phyloP scores from a whole-genome alignment of 2,113 vertebrate genomes.

The Myocastor coypus region DNA sequence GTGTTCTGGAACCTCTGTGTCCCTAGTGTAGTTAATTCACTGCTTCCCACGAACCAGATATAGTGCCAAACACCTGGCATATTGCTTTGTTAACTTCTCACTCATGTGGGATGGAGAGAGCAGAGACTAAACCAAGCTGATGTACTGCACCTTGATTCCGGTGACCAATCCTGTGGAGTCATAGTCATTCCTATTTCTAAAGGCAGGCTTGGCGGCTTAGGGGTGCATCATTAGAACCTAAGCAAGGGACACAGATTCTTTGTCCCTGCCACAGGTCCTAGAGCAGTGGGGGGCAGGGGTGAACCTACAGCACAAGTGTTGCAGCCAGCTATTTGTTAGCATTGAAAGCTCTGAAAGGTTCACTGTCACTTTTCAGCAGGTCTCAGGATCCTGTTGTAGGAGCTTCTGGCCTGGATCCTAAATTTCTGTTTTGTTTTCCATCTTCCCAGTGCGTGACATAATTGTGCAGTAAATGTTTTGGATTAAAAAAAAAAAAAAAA shows the following conservation, averaged over 20 bases:
- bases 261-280: background rate
- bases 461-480: background rate
- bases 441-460: background rate
- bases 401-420: background rate
- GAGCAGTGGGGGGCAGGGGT: background rate
- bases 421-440: background rate
- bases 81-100: conserved; percentile 8
- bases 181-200: background rate
- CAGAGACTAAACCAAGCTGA: background rate
- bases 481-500: background rate
- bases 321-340: background rate
- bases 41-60: background rate
- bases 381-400: background rate
- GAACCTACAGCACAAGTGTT: background rate
- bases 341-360: background rate
- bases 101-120: background rate
- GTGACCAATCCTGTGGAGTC: background rate
- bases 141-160: background rate
- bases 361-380: background rate
- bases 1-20: background rate
- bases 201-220: background rate
- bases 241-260: background rate
- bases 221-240: background rate
- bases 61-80: background rate
- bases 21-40: background rate